These are phyloP conservation scores for Sesamia nonagrioides DNA, from an alignment of 1,140 invertebrate genomes.

Conservation along the genomic window DNA sequence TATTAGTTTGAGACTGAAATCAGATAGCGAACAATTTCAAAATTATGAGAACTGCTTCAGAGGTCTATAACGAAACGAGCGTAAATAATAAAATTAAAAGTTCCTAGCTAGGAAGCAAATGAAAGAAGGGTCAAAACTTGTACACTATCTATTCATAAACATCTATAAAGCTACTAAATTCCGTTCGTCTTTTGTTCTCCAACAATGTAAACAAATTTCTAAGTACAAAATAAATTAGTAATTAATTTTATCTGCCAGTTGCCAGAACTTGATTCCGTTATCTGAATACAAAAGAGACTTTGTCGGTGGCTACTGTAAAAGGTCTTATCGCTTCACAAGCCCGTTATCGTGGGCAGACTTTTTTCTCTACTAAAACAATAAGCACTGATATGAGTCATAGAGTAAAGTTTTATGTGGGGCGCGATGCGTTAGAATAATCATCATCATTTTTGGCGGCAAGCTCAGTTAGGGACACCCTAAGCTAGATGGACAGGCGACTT, in stretches of 20 bases:
- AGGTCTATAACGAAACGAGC: too few species aligned
- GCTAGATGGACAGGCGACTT: too few species aligned
- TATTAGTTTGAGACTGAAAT: too few species aligned
- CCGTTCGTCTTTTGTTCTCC: background rate
- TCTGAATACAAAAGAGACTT: constrained; percentile 42
- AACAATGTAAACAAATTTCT: constrained; percentile 13
- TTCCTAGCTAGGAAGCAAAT: too few species aligned
- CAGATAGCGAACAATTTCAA: too few species aligned
- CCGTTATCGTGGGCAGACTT: constrained; percentile 16
- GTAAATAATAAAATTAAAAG: too few species aligned
- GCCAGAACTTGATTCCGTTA: constrained; percentile 28
- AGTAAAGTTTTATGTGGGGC: background rate
- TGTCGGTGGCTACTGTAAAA: constrained; percentile 29
- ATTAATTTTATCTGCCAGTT: constrained; percentile 29
- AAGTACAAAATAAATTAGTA: constrained; percentile 8
- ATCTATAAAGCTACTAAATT: background rate
- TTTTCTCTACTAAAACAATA: constrained; percentile 17
- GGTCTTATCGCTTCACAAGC: constrained; percentile 18
- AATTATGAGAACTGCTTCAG: too few species aligned
- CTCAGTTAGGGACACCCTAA: too few species aligned
- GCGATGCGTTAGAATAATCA: background rate
- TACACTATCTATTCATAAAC: too few species aligned
- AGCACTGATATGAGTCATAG: background rate
- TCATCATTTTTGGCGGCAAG: background rate
- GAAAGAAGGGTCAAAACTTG: too few species aligned